phyloP scores from a whole-genome alignment of 2,888 invertebrate genomes.

The Loripinus fragilis region DNA sequence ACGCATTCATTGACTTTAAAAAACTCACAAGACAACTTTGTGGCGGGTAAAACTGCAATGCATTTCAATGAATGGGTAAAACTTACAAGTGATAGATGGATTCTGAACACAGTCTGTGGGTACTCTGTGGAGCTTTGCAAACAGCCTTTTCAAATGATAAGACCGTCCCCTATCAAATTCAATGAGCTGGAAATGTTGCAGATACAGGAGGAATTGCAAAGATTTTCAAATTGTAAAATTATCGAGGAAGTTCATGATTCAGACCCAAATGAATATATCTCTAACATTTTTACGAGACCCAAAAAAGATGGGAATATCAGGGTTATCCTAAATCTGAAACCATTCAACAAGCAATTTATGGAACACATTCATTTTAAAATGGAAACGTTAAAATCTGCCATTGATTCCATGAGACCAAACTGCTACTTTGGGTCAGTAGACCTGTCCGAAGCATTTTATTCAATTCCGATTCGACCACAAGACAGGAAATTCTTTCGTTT shows the following conservation, averaged over 20 bases:
- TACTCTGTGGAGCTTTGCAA: conserved; percentile 5
- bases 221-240: background rate
- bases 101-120: conserved; percentile 14
- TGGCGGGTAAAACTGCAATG: conserved; percentile 13
- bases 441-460: conserved; percentile 23
- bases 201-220: background rate
- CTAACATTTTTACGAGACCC: conserved; percentile 30
- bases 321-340: conserved; percentile 25
- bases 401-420: conserved; percentile 13
- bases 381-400: conserved; percentile 27
- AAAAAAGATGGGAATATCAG: conserved; percentile 26
- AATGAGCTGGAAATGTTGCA: background rate
- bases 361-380: conserved; percentile 31
- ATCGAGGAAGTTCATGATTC: background rate
- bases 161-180: background rate
- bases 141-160: background rate
- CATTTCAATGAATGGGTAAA: background rate
- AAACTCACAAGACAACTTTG: conserved; percentile 18
- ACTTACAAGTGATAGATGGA: conserved; percentile 18
- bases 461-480: background rate
- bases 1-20: background rate
- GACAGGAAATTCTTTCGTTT: conserved; percentile 27
- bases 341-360: conserved; percentile 19
- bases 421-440: conserved; percentile 32
- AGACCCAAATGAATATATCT: conserved; percentile 26